phyloP scores from a whole-genome alignment of 2,888 invertebrate species.

The Rhynchonema sp. region DNA sequence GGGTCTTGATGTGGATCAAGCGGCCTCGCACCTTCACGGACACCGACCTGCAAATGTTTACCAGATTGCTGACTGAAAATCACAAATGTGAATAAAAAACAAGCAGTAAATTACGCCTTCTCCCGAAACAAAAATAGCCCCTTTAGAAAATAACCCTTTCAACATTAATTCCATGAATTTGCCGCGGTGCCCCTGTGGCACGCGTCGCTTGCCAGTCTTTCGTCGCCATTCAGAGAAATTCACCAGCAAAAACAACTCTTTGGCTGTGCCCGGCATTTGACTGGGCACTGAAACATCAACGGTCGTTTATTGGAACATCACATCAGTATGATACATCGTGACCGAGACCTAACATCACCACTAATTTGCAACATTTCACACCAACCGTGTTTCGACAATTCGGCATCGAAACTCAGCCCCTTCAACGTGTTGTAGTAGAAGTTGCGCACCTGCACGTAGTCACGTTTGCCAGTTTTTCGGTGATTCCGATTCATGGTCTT shows the following conservation, averaged over 20 bases:
- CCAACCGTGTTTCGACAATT: too few species aligned
- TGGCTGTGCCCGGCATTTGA: slow-evolving; percentile 67
- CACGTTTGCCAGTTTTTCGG: slow-evolving; percentile 38
- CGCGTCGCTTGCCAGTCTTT: slow-evolving; percentile 41
- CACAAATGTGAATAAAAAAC: too few species aligned
- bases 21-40: neutral
- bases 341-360: too few species aligned
- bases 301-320: too few species aligned
- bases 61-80: too few species aligned
- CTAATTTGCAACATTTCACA: too few species aligned
- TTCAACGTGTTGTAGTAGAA: slow-evolving; percentile 63
- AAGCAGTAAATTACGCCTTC: too few species aligned
- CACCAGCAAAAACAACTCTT: slow-evolving; percentile 75
- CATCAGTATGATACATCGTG: too few species aligned
- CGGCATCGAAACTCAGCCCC: too few species aligned
- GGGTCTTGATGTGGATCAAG: neutral
- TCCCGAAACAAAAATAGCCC: neutral
- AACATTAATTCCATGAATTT: neutral
- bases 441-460: slow-evolving; percentile 79
- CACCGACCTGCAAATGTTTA: neutral
- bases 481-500: slow-evolving; percentile 42
- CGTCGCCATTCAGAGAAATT: slow-evolving; percentile 83
- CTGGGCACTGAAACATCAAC: too few species aligned
- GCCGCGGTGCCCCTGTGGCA: neutral
- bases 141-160: neutral